Evolutionary conservation across 2,888 invertebrate genomes (phyloP), one percentile per base, ranked within the genome.

Genomic region (Cheilosia vernalis): DNA sequence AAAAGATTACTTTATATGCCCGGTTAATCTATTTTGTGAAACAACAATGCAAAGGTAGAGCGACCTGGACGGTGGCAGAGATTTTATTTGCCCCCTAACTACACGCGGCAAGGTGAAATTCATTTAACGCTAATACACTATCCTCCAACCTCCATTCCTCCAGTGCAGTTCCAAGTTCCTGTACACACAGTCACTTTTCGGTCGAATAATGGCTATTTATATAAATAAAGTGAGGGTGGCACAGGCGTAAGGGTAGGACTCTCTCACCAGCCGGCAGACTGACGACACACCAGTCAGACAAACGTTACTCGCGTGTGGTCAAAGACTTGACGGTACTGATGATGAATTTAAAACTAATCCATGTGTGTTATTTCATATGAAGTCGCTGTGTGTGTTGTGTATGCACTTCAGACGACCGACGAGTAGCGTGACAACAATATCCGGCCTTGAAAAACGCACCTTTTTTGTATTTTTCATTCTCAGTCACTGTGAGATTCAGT

Each of bases 381-480:
- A 69, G 47, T 7, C 44, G 40, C 13, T 24, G 63, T 37, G 44
- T 15, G 33, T 17, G 17, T 27, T 47, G 47, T 58, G 42, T 78
- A 40, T 49, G 78, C 44, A 72, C 49, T 60, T 33, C 21, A 74
- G 64, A 77, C 56, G 70, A 33, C 1, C 56, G 70, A 33, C 1
- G 19, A 51, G 27, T 49, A 58, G 42, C 55, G 33, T 63, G 70
- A 66, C 66, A 78, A 51, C 64, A 24, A 79, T 74, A 74, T 74
- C 74, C 80, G 74, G 80, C 80, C 69, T 69, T 67, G 80, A 60
- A 42, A 47, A 73, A 63, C 33, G 19, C 33, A 53, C n/a, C 40
- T 63, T 9, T 70, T 60, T 42, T 30, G 6, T 33, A 19, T 33
- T 74, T 21, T 53, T 27, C 27, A 60, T 56, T 56, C 42, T 30